Evolutionary conservation across 1,140 invertebrate genomes (phyloP).

Genomic region (Nymphalis io): DNA sequence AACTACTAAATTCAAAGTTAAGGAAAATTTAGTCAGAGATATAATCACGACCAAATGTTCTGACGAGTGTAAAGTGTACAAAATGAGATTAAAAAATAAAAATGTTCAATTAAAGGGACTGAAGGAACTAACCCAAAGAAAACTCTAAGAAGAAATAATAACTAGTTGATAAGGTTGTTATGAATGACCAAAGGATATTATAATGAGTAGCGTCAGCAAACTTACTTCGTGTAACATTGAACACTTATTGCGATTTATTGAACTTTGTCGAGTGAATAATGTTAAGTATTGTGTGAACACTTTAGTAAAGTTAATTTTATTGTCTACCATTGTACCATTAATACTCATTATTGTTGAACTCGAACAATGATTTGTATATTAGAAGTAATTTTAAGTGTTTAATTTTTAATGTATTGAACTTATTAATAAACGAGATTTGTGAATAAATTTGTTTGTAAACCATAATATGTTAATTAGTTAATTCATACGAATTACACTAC

Average conservation of each 20-base stretch:
- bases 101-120: neutral
- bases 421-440: no score
- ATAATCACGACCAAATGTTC: conserved; percentile 84
- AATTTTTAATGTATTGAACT: neutral
- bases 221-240: neutral
- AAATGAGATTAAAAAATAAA: conserved; percentile 30
- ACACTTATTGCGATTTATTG: no score
- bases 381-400: neutral
- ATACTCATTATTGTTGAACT: conserved; percentile 26
- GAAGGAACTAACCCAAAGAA: conserved; percentile 15
- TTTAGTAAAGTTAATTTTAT: no score
- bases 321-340: conserved; percentile 28
- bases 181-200: conserved; percentile 29
- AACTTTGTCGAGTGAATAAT: no score
- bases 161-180: neutral
- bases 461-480: no score
- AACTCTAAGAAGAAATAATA: neutral
- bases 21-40: conserved; percentile 71
- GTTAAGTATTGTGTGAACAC: no score
- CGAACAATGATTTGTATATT: neutral
- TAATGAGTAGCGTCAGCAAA: conserved; percentile 7
- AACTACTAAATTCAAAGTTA: conserved; percentile 65
- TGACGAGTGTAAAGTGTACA: conserved; percentile 83
- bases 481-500: no score
- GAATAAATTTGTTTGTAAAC: no score